A percentile compares a stretch with the other conserved stretches of the same genome.
These are phyloP conservation scores for Drosophila anomalata DNA, from an alignment of 2,888 invertebrate genomes.

Conservation along the genomic window DNA sequence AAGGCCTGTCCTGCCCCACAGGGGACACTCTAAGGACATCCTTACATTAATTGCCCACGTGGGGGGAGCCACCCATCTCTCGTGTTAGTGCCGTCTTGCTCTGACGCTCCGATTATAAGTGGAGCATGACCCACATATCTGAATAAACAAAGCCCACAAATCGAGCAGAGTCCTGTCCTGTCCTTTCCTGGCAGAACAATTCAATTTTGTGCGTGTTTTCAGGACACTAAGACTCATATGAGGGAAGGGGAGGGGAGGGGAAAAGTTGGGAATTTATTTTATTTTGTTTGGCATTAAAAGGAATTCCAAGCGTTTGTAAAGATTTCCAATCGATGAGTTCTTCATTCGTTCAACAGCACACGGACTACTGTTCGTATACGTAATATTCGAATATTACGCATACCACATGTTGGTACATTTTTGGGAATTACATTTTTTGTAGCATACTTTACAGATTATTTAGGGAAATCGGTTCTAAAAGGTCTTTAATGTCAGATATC, in stretches of 20 bases:
- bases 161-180: constrained; percentile 21
- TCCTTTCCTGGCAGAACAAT: constrained; percentile 30
- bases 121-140: constrained; percentile 71
- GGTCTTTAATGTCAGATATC: too few species aligned
- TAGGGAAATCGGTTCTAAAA: too few species aligned
- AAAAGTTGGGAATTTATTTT: constrained; percentile 8
- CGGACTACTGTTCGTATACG: neutral
- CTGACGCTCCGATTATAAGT: constrained; percentile 40
- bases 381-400: constrained; percentile 3
- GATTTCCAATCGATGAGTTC: neutral
- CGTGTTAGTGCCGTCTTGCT: neutral
- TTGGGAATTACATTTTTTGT: neutral
- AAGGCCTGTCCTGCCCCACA: neutral
- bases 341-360: neutral
- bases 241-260: neutral
- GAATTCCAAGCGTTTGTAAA: constrained; percentile 11
- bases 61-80: neutral
- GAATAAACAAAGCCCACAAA: constrained; percentile 43
- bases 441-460: constrained; percentile 31
- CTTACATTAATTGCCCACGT: constrained; percentile 51
- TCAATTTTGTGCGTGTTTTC: constrained; percentile 22
- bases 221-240: constrained; percentile 5
- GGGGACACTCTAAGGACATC: constrained; percentile 38
- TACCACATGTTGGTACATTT: neutral
- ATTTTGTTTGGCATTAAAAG: constrained; percentile 11